Evolutionary conservation across 2,888 invertebrate genomes (phyloP).

Genomic region (Lordiphosa andalusiaca): DNA sequence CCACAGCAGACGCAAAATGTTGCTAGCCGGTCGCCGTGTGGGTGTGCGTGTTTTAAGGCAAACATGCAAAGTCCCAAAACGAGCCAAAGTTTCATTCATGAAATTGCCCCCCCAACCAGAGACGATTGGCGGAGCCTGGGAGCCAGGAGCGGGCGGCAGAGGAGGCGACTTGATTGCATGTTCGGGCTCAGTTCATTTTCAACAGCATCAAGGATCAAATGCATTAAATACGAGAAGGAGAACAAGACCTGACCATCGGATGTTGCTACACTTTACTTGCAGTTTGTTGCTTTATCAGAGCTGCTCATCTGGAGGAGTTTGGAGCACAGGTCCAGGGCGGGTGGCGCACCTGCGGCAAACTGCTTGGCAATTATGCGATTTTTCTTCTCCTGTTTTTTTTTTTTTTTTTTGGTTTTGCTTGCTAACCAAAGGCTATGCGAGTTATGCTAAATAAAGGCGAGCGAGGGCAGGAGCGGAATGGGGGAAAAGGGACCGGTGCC

Average conservation of each 20-base stretch:
- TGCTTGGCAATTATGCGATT: constrained; percentile 74
- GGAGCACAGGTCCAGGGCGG: constrained; percentile 43
- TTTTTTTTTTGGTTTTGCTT: constrained; percentile 18
- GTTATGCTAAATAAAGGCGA: constrained; percentile 53
- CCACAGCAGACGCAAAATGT: constrained; percentile 54
- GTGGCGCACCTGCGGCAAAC: constrained; percentile 73
- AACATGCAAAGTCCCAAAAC: constrained; percentile 61
- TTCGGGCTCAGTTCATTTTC: constrained; percentile 75
- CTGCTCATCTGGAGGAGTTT: constrained; percentile 65
- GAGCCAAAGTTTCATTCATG: constrained; percentile 75
- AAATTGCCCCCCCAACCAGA: constrained; percentile 57
- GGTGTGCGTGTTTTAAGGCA: constrained; percentile 60
- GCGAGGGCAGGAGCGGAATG: constrained; percentile 32
- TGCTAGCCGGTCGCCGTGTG: constrained; percentile 45
- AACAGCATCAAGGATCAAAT: constrained; percentile 75
- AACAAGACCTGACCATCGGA: constrained; percentile 56
- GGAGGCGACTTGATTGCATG: constrained; percentile 72
- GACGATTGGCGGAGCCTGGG: constrained; percentile 38
- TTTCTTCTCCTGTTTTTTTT: constrained; percentile 59
- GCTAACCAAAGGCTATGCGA: constrained; percentile 48
- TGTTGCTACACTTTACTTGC: constrained; percentile 51
- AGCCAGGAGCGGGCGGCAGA: constrained; percentile 6
- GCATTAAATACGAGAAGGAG: constrained; percentile 69
- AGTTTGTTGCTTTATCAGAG: constrained; percentile 61
- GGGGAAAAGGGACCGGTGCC: not conserved